Conservation (phyloP, 2,888 invertebrate genomes). For the Dicycla oo region DNA sequence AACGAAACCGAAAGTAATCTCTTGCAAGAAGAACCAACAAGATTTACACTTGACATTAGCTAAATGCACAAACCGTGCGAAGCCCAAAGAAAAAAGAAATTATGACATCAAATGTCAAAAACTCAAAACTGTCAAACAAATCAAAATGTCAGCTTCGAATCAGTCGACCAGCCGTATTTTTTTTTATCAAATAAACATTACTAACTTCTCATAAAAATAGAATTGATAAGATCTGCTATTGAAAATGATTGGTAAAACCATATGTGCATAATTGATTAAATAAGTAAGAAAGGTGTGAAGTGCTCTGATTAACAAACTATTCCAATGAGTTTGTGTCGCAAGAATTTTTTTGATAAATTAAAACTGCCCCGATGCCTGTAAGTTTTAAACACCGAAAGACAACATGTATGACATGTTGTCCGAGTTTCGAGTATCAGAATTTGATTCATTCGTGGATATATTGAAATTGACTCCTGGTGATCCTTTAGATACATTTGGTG, state of each 20-base stretch:
- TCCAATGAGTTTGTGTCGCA: constrained; percentile 52
- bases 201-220: constrained; percentile 4
- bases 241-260: constrained; percentile 10
- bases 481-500: constrained; percentile 93
- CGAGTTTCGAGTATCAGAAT: constrained; percentile 90
- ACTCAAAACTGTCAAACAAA: constrained; percentile 39
- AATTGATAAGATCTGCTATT: constrained; percentile 19
- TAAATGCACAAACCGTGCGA: too few species aligned
- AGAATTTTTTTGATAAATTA: constrained; percentile 66
- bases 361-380: constrained; percentile 86
- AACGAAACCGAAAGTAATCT: too few species aligned
- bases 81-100: too few species aligned
- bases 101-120: constrained; percentile 32
- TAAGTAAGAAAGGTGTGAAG: constrained; percentile 8
- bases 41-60: too few species aligned
- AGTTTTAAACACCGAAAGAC: constrained; percentile 78
- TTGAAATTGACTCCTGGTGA: constrained; percentile 92
- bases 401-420: constrained; percentile 91
- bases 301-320: constrained; percentile 6
- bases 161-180: constrained; percentile 41
- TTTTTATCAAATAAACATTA: constrained; percentile 44
- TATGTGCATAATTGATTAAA: not conserved
- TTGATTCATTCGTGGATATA: constrained; percentile 93
- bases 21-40: too few species aligned
- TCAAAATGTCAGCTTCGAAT: constrained; percentile 61